These are phyloP conservation scores for Lymantria dispar DNA, from an alignment of 2,888 invertebrate species.

Conservation along the genomic window DNA sequence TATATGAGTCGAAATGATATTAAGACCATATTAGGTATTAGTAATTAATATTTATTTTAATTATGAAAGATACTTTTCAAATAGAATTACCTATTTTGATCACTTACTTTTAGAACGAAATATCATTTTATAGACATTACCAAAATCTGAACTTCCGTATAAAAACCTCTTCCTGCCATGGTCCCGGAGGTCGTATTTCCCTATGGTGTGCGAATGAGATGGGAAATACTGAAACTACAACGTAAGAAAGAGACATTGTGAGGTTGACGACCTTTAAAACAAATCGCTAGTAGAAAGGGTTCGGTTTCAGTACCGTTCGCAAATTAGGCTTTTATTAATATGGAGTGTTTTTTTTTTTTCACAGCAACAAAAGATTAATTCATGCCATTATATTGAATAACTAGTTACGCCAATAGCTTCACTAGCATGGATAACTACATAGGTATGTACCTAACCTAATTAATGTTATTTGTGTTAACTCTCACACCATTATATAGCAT, in stretches of 20 bases:
- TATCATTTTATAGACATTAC: slow-evolving; percentile 22
- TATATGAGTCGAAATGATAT: no score
- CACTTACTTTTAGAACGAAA: background rate
- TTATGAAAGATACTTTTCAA: no score
- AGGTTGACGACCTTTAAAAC: slow-evolving; percentile 81
- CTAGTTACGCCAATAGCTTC: no score
- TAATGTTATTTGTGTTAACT: no score
- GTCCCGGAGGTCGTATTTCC: slow-evolving; percentile 67
- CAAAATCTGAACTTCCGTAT: slow-evolving; percentile 64
- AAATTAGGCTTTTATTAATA: slow-evolving; percentile 38
- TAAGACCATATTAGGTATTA: no score
- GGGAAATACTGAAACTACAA: slow-evolving; percentile 40
- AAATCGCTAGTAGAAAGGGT: slow-evolving; percentile 79
- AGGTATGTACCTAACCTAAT: no score
- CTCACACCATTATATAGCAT: no score
- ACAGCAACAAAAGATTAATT: no score
- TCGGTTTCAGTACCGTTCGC: slow-evolving; percentile 70
- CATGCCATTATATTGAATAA: no score
- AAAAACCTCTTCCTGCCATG: slow-evolving; percentile 62
- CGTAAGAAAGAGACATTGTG: slow-evolving; percentile 53
- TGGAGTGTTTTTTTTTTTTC: slow-evolving; percentile 5
- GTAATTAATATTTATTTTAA: no score
- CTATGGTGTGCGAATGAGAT: slow-evolving; percentile 59
- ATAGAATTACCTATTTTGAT: background rate
- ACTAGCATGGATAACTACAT: background rate